Evolutionary conservation across 2,797 vertebrate genomes (phyloP).

Genomic region (Onychomys leucogaster): DNA sequence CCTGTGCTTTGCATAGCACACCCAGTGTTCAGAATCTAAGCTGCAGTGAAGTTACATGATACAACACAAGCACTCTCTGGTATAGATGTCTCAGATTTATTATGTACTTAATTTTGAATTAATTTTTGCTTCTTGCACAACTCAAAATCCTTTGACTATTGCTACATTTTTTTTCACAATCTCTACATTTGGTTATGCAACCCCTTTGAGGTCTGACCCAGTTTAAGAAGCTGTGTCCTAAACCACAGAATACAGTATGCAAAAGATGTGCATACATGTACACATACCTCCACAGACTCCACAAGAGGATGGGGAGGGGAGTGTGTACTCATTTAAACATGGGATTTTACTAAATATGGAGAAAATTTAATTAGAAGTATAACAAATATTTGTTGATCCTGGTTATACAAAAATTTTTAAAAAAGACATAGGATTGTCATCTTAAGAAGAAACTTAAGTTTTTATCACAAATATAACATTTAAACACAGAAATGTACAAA

Average conservation of each 20-base stretch:
- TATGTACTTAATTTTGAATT: background rate
- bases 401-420: background rate
- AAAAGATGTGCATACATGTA: background rate
- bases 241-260: background rate
- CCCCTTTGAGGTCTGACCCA: background rate
- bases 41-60: background rate
- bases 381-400: background rate
- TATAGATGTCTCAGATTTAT: background rate
- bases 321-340: background rate
- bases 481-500: background rate
- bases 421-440: background rate
- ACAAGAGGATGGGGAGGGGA: background rate
- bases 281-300: background rate
- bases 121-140: background rate
- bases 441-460: constrained; percentile 1
- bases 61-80: background rate
- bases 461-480: constrained; percentile 27
- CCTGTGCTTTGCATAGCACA: background rate
- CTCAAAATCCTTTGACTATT: background rate
- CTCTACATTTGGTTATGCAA: background rate
- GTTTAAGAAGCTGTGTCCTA: background rate
- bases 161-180: background rate
- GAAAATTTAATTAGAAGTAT: constrained; percentile 26
- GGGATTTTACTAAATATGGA: background rate
- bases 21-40: background rate